A percentile compares a stretch with the other conserved stretches of the same genome.
phyloP scores from a whole-genome alignment of 2,797 vertebrate species.

The Chloroceryle amazona region DNA sequence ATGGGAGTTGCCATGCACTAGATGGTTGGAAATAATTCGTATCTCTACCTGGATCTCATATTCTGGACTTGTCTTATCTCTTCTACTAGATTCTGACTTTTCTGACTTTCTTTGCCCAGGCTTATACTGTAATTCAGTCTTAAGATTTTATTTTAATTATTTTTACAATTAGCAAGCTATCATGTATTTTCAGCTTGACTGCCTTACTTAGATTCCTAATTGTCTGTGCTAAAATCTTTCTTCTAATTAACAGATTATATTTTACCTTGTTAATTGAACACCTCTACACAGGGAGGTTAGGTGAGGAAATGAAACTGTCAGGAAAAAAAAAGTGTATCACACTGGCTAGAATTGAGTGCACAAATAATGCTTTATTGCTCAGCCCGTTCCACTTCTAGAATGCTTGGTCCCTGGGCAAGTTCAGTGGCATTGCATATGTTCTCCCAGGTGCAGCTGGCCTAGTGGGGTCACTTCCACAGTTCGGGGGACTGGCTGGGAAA shows the following conservation, averaged over 20 bases:
- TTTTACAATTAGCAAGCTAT: neutral
- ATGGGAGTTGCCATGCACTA: neutral
- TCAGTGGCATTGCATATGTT: neutral
- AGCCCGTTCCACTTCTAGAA: neutral
- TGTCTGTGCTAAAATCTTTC: neutral
- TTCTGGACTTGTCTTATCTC: neutral
- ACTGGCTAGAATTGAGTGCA: neutral
- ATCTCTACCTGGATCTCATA: neutral
- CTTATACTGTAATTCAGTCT: neutral
- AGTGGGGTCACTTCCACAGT: neutral
- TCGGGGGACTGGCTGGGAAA: neutral
- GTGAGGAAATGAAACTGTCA: neutral
- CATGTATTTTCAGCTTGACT: neutral
- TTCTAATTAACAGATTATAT: neutral
- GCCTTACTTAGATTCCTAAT: neutral
- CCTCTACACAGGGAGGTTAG: neutral
- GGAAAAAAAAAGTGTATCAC: neutral
- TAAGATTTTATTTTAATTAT: neutral
- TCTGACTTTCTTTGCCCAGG: neutral
- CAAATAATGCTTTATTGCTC: neutral
- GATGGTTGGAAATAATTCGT: neutral
- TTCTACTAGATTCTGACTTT: neutral
- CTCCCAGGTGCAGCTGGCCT: neutral
- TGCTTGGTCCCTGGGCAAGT: neutral
- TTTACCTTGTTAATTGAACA: slow-evolving; percentile 10